These are phyloP conservation scores for Mionectes macconnelli DNA, from an alignment of 2,113 vertebrate genomes.

Conservation along the genomic window DNA sequence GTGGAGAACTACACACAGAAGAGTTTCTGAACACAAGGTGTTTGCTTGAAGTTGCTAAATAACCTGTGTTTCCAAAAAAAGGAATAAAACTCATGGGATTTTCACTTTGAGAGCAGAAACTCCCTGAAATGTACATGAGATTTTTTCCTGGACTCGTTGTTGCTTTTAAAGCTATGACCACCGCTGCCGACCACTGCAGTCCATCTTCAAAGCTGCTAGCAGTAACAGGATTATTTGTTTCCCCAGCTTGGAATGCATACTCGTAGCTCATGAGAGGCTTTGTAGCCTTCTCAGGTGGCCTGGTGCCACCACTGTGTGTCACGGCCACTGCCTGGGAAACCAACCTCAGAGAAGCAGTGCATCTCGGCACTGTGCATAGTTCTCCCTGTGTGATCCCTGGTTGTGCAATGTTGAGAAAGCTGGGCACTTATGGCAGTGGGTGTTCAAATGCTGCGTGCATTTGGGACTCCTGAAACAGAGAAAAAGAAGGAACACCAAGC, in stretches of 20 bases:
- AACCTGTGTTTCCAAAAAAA: not conserved
- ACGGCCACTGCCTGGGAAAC: too few relatives aligned
- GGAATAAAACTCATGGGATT: not conserved
- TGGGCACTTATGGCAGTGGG: not conserved
- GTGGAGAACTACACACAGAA: not conserved
- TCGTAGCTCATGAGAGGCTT: not conserved
- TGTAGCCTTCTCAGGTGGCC: not conserved
- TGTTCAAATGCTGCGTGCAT: not conserved
- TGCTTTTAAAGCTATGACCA: not conserved
- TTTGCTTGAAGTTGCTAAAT: not conserved
- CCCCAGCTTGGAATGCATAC: not conserved
- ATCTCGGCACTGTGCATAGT: accelerated
- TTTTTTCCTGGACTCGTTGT: not conserved
- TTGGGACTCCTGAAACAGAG: not conserved
- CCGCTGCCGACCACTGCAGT: not conserved
- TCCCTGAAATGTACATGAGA: not conserved
- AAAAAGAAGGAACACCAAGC: not conserved
- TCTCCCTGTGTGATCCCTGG: not conserved
- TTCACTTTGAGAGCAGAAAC: not conserved
- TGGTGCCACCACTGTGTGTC: not conserved
- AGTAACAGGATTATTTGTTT: not conserved
- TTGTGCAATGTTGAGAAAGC: not conserved
- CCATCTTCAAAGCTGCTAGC: not conserved
- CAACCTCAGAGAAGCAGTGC: not conserved
- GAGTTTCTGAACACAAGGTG: not conserved